Percentiles rank a stretch among this genome's conserved stretches.
phyloP scores from a whole-genome alignment of 2,113 vertebrate species.

The Varanus komodoensis region DNA sequence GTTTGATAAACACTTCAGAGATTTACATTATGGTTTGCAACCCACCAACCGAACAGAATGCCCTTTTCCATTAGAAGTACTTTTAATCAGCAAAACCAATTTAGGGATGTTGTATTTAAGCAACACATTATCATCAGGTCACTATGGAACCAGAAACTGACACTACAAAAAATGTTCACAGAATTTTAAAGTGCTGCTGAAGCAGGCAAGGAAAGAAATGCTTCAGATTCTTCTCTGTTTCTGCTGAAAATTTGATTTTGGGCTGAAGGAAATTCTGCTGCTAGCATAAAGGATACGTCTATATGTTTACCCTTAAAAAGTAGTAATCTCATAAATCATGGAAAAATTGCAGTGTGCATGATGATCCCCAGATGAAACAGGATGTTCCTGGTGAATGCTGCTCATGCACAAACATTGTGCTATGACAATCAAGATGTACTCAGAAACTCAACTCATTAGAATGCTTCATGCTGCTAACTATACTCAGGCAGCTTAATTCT shows the following conservation, averaged over 20 bases:
- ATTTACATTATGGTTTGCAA: conserved; percentile 27
- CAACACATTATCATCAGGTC: not conserved
- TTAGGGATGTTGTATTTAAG: not conserved
- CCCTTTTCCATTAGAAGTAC: conserved; percentile 35
- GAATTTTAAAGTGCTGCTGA: not conserved
- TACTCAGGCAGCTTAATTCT: not conserved
- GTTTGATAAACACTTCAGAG: conserved; percentile 65
- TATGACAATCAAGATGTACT: not conserved
- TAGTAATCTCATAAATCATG: not conserved
- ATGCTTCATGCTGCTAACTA: not conserved
- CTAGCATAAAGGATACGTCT: not conserved
- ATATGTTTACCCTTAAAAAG: not conserved
- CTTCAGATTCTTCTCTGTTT: not conserved
- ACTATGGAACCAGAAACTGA: not conserved
- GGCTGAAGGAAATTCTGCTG: not conserved
- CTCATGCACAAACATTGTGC: not conserved
- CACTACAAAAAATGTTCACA: conserved; percentile 1
- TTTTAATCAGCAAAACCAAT: conserved; percentile 11
- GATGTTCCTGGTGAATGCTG: too few relatives aligned
- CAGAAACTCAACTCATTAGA: not conserved
- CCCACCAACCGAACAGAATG: conserved; percentile 27
- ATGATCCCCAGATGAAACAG: not conserved
- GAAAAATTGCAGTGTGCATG: not conserved
- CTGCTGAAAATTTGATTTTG: not conserved
- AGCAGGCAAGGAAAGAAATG: not conserved